Evolutionary conservation across 37 sponge, comb jelly and placozoan species (phyloP), one percentile per base, ranked within the genome.

Genomic region (Cliona cf. orientalis): DNA sequence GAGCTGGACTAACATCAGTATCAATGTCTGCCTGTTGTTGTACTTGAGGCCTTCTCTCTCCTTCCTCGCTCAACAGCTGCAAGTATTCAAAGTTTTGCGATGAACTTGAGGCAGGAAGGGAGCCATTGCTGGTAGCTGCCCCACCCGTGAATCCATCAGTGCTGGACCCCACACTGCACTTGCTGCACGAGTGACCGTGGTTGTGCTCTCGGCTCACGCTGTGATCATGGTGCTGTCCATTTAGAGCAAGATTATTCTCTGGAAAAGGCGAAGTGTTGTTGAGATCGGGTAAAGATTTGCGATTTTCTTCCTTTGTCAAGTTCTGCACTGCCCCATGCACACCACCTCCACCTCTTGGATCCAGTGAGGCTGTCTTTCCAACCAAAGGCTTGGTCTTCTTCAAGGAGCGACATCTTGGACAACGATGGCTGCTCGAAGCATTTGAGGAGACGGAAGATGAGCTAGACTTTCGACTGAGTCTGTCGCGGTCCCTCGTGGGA

Each of bases 211-310:
- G 61, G 76, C 70, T 58, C 21, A 25, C 66, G 9, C 40, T 26
- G 58, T 80, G 73, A 3, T 41, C 42, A 14, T 64, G 44, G n/a
- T n/a, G n/a, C n/a, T n/a, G n/a, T 55, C 53, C 23, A 9, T 36
- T 29, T 14, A n/a, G 34, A 29, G 59, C 35, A 19, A 78, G 74
- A 58, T 58, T 41, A 60, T 80, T 74, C 46, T 80, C 73, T 14
- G 73, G 58, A 0, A 65, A 29, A 9, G 38, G 19, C 22, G 40
- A 26, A 19, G 44, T 71, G 29, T 45, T 35, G 72, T 80, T 73
- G n/a, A 87, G 58, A 58, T 87, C 71, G 28, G 82, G 82, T 31
- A 87, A 58, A 33, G 82, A 73, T 57, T 69, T 75, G 4, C 67
- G 36, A 3, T 72, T 55, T 3, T 86, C 56, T 38, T 59, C 26